Percentiles rank a stretch among this genome's conserved stretches.
Evolutionary conservation across 2,888 invertebrate genomes (phyloP).

Genomic region (Dynastes maya): DNA sequence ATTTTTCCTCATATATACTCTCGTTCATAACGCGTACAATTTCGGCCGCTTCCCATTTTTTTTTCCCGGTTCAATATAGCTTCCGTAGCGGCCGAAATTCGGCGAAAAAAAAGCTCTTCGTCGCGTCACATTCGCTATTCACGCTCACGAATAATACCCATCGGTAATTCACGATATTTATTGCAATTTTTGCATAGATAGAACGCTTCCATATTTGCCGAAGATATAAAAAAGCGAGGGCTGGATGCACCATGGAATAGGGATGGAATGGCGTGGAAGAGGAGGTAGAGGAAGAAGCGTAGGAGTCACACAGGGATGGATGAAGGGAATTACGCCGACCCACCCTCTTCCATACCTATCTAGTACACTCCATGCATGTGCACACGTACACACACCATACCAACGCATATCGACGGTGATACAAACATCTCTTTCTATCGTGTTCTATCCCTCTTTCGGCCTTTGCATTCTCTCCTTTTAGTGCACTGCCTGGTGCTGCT

Average conservation of each 20-base stretch:
- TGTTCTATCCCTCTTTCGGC: no score
- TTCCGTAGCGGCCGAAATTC: no score
- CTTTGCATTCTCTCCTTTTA: constrained; percentile 1
- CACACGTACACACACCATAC: background rate
- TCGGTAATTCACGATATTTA: constrained; percentile 14
- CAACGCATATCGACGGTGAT: background rate
- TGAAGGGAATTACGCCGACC: constrained; percentile 12
- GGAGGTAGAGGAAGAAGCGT: background rate
- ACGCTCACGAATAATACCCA: constrained; percentile 19
- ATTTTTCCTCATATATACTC: no score
- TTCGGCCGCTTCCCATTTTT: no score
- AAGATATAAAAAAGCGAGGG: constrained; percentile 19
- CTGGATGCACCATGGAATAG: background rate
- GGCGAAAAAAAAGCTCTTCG: no score
- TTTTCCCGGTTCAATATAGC: no score
- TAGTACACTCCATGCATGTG: background rate
- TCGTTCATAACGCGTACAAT: no score
- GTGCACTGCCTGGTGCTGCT: background rate
- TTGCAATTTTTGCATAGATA: constrained; percentile 24
- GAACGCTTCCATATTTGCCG: constrained; percentile 16
- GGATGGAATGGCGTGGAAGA: background rate
- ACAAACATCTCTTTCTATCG: no score
- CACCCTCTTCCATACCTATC: background rate
- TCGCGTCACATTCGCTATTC: background rate
- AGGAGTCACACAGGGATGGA: background rate